Percentiles rank a stretch among this genome's conserved stretches.
phyloP scores from a whole-genome alignment of 2,888 invertebrate species.

The Gymnocheta viridis region DNA sequence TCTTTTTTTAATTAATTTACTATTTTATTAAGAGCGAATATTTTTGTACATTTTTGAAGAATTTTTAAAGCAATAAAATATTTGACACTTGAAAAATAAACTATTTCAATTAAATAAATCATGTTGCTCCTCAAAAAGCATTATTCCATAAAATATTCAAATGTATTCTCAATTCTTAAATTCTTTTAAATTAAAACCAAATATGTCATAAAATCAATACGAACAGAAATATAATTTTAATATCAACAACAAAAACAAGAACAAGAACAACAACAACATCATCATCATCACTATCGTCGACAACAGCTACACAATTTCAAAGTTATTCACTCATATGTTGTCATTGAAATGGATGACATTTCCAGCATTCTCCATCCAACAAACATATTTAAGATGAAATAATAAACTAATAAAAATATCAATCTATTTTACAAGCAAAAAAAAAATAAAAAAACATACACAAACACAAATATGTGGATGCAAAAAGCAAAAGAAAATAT shows the following conservation, averaged over 20 bases:
- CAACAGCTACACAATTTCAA: slow-evolving; percentile 46
- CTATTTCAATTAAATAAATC: too few relatives aligned
- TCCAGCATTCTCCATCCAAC: slow-evolving; percentile 1
- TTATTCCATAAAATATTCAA: too few relatives aligned
- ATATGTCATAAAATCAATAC: slow-evolving; percentile 58
- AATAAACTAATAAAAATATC: slow-evolving; percentile 65
- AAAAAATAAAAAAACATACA: not conserved
- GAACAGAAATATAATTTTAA: slow-evolving; percentile 29
- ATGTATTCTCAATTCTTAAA: too few relatives aligned
- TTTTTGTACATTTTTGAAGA: too few relatives aligned
- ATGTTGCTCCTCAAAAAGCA: too few relatives aligned
- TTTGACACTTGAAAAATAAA: too few relatives aligned
- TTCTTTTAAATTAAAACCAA: not conserved
- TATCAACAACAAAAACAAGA: slow-evolving; percentile 5
- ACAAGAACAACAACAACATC: not conserved
- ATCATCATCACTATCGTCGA: slow-evolving; percentile 27
- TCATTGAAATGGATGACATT: slow-evolving; percentile 45
- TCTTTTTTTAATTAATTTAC: too few relatives aligned
- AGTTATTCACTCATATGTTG: slow-evolving; percentile 59
- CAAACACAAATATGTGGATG: not conserved
- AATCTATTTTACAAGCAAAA: slow-evolving; percentile 36
- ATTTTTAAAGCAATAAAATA: too few relatives aligned
- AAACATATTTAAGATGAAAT: slow-evolving; percentile 60
- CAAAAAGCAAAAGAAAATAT: not conserved
- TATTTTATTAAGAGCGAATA: too few relatives aligned